Base-by-base conservation (phyloP, 2,888 invertebrate genomes). In the Eupeodes luniger region DNA sequence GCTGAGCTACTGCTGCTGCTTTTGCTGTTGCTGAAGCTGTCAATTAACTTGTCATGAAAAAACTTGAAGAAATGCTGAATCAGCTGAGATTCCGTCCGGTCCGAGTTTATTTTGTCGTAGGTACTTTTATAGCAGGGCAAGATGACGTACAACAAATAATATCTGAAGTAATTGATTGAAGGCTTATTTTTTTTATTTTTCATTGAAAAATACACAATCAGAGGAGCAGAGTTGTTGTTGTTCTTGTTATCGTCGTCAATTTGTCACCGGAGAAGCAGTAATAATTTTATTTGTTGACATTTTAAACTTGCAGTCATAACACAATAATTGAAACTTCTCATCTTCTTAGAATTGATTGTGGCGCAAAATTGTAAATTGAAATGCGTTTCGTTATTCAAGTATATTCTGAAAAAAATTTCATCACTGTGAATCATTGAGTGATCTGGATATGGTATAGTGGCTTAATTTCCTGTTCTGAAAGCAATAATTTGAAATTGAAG, bases 11-110 rank as follows among this genome's bases (percentile, higher is more conserved):
- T n/a, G 34, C 57, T 57, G 19, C 19, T 19, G 19, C 19, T 19
- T 0, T 19, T 11, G 47, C 12, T 9, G 10, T 19, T n/a, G 16
- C 14, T 75, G 19, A 27, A 27, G 70, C 11, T 44, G 34, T 53
- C 70, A 85, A 81, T 81, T 76, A 81, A 76, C 69, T 76, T 76
- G 80, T 76, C 74, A 36, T 69, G 19, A 47, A 40, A 40, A 27
- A n/a, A 14, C 47, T 19, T 59, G 67, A 61, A 70, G 69, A 47
- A 70, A 57, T 53, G 77, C 82, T 70, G 82, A 40, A 62, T 77
- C 82, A 82, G 82, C 82, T 77, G 70, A 55, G 64, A 72, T 76
- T 76, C 53, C 61, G 53, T 76, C 53, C 61, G 53, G 36, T 72
- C 27, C 47, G 64, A 19, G 19, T 66, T 47, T 59, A 7, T 51